Percentiles rank a stretch among this genome's conserved stretches.
Conservation (phyloP, 2,888 invertebrate genomes). For the Ochlodes sylvanus region DNA sequence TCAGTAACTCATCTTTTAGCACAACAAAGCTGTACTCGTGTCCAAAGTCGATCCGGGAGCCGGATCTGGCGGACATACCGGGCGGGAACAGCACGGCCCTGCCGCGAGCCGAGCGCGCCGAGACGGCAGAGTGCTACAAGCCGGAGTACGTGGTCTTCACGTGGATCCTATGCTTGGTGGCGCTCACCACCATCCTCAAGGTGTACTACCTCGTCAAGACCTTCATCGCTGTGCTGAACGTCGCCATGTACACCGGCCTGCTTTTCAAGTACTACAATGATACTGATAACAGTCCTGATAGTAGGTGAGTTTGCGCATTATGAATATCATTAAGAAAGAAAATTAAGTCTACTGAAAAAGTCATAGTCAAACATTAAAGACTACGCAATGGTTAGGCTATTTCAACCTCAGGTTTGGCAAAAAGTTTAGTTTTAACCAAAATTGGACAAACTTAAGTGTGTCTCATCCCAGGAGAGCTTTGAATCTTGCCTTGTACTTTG, state of each 20-base stretch:
- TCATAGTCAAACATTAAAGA: too few species aligned
- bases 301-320: background rate
- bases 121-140: constrained; percentile 81
- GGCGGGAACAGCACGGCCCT: background rate
- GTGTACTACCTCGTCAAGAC: constrained; percentile 95
- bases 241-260: constrained; percentile 89
- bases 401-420: too few species aligned
- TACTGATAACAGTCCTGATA: constrained; percentile 12
- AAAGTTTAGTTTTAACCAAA: too few species aligned
- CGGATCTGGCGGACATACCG: background rate
- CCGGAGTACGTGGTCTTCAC: constrained; percentile 97
- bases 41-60: constrained; percentile 52
- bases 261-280: constrained; percentile 86
- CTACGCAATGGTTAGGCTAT: too few species aligned
- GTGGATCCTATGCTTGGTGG: constrained; percentile 96
- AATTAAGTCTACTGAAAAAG: too few species aligned
- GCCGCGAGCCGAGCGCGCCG: background rate
- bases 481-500: too few species aligned
- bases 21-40: constrained; percentile 73
- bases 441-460: too few species aligned
- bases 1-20: constrained; percentile 57
- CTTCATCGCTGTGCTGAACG: constrained; percentile 90
- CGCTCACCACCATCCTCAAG: constrained; percentile 95
- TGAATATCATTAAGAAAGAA: too few species aligned
- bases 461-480: too few species aligned